phyloP scores from a whole-genome alignment of 2,888 invertebrate genomes.

The Agrotis exclamationis region DNA sequence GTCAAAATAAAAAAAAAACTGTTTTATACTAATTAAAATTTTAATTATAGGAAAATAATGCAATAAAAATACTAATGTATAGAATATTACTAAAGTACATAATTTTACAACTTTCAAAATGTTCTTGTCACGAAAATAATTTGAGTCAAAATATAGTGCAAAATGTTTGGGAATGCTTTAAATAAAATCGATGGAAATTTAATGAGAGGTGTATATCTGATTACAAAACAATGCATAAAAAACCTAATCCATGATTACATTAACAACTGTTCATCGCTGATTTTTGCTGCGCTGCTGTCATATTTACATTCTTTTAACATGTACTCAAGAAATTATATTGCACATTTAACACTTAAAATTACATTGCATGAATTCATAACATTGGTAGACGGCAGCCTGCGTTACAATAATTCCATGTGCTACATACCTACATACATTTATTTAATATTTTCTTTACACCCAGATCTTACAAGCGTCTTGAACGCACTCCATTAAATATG shows the following conservation, averaged over 20 bases:
- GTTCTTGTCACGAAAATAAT: conserved; percentile 76
- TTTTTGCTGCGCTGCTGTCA: conserved; percentile 60
- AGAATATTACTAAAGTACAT: conserved; percentile 86
- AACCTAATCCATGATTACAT: conserved; percentile 70
- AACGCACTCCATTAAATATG: conserved; percentile 33
- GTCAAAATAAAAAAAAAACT: conserved; percentile 65
- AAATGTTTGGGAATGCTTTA: conserved; percentile 85
- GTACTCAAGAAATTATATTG: conserved; percentile 82
- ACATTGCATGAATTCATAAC: conserved; percentile 82
- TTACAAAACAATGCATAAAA: conserved; percentile 75
- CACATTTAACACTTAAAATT: conserved; percentile 89
- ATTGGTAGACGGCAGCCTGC: conserved; percentile 78
- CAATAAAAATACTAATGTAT: conserved; percentile 89
- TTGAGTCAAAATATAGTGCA: conserved; percentile 77
- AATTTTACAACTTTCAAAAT: conserved; percentile 80
- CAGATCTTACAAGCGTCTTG: conserved; percentile 64
- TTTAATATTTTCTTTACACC: conserved; percentile 58
- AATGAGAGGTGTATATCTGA: conserved; percentile 73
- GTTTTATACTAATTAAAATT: conserved; percentile 77
- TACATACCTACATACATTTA: conserved; percentile 67
- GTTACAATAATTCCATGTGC: conserved; percentile 73
- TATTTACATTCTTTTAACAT: conserved; percentile 80
- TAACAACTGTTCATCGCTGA: conserved; percentile 65
- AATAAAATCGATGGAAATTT: conserved; percentile 84
- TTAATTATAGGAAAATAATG: conserved; percentile 90